Base-by-base conservation (phyloP, 2,797 vertebrate genomes). In the Trematomus bernacchii region DNA sequence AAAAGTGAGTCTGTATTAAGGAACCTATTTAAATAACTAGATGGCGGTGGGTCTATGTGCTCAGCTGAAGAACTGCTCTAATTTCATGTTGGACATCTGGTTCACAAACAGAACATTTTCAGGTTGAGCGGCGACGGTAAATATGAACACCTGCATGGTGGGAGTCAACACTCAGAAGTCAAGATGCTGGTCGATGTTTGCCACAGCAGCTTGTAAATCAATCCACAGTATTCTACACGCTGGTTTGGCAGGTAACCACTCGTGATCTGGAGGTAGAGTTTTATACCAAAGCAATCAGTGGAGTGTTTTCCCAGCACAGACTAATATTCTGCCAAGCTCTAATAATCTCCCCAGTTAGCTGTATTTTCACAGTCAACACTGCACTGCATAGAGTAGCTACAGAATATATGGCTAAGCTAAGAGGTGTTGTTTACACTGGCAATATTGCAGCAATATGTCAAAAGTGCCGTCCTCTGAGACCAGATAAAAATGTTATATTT, bases 351-450 rank as follows among this genome's bases (percentile, higher is more conserved):
- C n/a, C 55, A 65, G 77, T 76, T 72, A 57, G 76, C 66, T 73
- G 52, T 85, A 72, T 87, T 90, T 89, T 83, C 76, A 85, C 54
- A 85, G 82, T 88, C 77, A 85, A 76, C 73, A 84, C 37, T 4
- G 44, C 46, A 40, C 16, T 76, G 60, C 48, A 74, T 66, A 58
- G 50, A 77, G 76, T n/a, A 33, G 73, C 64, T 68, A 43, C 66
- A 75, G 66, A 74, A 67, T 73, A 65, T 54, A 76, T 40, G 64
- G 60, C 57, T 47, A 46, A 70, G n/a, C 59, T 43, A 62, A 75
- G 23, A 43, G n/a, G 77, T 57, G 58, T 12, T 55, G 60, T 66
- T 78, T 85, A 83, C 16, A 53, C 74, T 75, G 71, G 71, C 58
- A 44, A 21, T 40, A 40, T 1, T 48, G 52, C 33, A 74, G 27